A percentile compares a stretch with the other conserved stretches of the same genome.
phyloP scores from a whole-genome alignment of 2,113 vertebrate genomes.

The Taurulus bubalis region DNA sequence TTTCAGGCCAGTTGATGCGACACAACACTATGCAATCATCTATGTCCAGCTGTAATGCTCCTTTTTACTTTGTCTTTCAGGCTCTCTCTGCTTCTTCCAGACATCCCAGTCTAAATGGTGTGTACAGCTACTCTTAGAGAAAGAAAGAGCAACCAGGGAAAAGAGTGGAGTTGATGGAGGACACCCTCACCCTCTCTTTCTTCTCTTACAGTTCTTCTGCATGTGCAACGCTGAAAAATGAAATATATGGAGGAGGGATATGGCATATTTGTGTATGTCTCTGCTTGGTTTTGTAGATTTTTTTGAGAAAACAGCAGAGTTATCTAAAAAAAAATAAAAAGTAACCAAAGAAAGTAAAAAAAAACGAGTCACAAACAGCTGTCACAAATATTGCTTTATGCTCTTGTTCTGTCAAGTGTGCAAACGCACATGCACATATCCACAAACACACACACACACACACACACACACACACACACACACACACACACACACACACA shows the following conservation, averaged over 20 bases:
- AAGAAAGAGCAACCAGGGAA: neutral
- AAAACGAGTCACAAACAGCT: neutral
- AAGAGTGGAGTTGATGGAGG: neutral
- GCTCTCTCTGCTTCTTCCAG: neutral
- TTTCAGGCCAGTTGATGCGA: slow-evolving; percentile 1
- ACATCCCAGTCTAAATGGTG: neutral
- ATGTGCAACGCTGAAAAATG: slow-evolving; percentile 4
- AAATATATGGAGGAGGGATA: neutral
- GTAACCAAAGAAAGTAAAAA: neutral
- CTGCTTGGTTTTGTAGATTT: slow-evolving; percentile 13
- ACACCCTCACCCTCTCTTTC: neutral
- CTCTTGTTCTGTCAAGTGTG: neutral
- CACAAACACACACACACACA: neutral
- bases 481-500: slow-evolving; percentile 15
- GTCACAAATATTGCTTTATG: slow-evolving; percentile 16
- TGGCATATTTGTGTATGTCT: neutral
- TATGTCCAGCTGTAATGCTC: neutral
- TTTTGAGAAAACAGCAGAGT: slow-evolving; percentile 19
- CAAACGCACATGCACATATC: neutral
- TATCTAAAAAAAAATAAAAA: neutral
- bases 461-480: neutral
- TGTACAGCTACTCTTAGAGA: slow-evolving; percentile 8
- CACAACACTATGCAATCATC: neutral
- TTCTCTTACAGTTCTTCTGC: neutral
- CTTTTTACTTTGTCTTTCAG: neutral